Evolutionary conservation across 2,888 invertebrate species (phyloP), one percentile per base, ranked within the genome.

Genomic region (Pyralis farinalis): DNA sequence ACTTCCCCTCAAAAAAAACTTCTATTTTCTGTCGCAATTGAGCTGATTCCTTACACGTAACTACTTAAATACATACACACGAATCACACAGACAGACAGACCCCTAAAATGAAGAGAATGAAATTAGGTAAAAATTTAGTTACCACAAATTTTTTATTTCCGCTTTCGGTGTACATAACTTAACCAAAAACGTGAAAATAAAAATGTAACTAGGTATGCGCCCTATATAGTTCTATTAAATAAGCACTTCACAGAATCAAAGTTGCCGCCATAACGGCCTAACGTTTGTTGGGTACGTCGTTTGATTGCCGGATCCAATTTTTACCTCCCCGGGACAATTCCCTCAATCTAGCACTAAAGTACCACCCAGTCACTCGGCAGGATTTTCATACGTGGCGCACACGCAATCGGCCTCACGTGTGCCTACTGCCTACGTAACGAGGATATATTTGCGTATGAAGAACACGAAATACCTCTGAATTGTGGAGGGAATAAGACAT

Each of bases 401-500:
- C 74, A 81, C 83, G 85, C 87, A 87, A 87, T 86, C 82, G 79
- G 82, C 69, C 83, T 85, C 85, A 86, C 87, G 85, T 86, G 86
- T 81, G 79, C 81, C 79, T 67, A 71, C 67, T 81, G 80, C 82
- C 79, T 67, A 71, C 67, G 78, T 88, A 88, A 88, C 88, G 87
- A 87, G 86, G 86, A 88, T 86, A 88, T 88, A 88, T 88, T 88
- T 88, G 88, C 88, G 88, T 88, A 88, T 88, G 88, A 88, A 88
- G 87, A 88, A 88, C 87, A 87, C 85, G 88, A 86, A 87, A 88
- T 88, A 88, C 85, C 86, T 88, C 85, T 83, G 86, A 87, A 86
- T 86, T 86, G 88, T 86, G 84, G 86, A 86, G 86, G 85, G 83
- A 86, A 87, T 86, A 86, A 88, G 88, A 86, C 86, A 85, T 87